Percentiles rank a stretch among this genome's conserved stretches.
Evolutionary conservation across 2,113 vertebrate genomes (phyloP).

Genomic region (Dasyprocta punctata): DNA sequence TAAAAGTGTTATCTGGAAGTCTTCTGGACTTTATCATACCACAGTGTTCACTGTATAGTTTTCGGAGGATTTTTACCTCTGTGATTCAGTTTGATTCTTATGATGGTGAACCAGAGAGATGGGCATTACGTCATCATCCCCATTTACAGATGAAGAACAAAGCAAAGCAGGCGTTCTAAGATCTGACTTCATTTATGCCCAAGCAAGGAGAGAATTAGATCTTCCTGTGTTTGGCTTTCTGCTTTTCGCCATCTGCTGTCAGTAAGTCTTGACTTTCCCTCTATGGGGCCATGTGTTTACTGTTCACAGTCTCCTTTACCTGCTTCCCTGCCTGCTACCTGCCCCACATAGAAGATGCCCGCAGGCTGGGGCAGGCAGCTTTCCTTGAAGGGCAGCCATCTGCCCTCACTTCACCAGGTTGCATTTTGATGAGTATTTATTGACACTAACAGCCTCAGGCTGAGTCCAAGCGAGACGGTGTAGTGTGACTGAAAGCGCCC

Average conservation of each 20-base stretch:
- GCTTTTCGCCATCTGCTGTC: constrained; percentile 6
- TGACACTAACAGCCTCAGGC: not conserved
- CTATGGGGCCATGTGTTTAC: not conserved
- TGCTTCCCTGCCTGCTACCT: not conserved
- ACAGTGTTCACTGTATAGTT: not conserved
- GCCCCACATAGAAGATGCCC: not conserved
- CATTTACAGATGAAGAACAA: not conserved
- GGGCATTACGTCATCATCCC: not conserved
- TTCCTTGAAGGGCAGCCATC: not conserved
- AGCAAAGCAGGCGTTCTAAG: not conserved
- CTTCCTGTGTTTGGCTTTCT: not conserved
- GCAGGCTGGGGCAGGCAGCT: not conserved
- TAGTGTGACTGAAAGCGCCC: not conserved
- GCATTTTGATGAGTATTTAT: not conserved
- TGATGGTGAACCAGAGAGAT: not conserved
- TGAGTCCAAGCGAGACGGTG: not conserved
- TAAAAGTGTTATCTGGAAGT: not conserved
- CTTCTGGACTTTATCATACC: not conserved
- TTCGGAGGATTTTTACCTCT: constrained; percentile 2
- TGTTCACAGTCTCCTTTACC: not conserved
- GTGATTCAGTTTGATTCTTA: not conserved
- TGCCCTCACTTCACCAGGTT: not conserved
- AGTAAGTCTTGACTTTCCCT: not conserved
- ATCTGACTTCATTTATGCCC: not conserved
- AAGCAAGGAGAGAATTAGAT: not conserved